A percentile compares a stretch with the other conserved stretches of the same genome.
Conservation (phyloP, 2,888 invertebrate species). For the Tinea trinotella region DNA sequence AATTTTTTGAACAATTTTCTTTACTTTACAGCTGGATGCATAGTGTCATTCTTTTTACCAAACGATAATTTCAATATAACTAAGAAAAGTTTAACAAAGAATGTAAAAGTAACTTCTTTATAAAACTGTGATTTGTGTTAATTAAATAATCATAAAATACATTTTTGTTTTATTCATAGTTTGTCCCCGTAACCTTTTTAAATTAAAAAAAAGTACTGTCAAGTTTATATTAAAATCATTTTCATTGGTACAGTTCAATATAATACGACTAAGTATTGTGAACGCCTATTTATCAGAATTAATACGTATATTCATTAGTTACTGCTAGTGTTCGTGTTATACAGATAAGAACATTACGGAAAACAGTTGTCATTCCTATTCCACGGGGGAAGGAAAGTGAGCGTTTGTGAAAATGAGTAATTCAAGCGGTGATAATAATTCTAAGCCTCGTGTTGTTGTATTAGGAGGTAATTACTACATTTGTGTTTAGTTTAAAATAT, state of each 20-base stretch:
- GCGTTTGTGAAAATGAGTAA: slow-evolving; percentile 17
- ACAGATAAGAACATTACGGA: neutral
- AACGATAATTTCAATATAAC: neutral
- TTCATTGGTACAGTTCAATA: neutral
- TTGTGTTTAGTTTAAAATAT: neutral
- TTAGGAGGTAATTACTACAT: slow-evolving; percentile 53
- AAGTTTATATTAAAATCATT: neutral
- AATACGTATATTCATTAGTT: neutral
- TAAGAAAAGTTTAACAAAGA: neutral
- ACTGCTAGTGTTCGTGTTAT: neutral
- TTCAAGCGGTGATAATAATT: slow-evolving; percentile 56
- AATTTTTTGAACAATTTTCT: no score
- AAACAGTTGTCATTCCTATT: slow-evolving; percentile 1
- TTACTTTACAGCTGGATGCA: slow-evolving; percentile 39
- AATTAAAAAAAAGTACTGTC: neutral
- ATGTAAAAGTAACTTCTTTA: neutral
- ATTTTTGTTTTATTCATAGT: neutral
- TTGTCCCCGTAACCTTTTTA: neutral
- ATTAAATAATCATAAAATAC: neutral
- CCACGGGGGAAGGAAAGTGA: neutral
- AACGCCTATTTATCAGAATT: neutral
- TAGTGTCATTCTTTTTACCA: slow-evolving; percentile 40
- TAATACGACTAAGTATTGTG: neutral
- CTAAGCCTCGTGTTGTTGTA: slow-evolving; percentile 59
- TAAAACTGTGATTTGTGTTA: neutral